Conservation (phyloP, 2,888 invertebrate genomes). For the Lithophane semibrunnea region DNA sequence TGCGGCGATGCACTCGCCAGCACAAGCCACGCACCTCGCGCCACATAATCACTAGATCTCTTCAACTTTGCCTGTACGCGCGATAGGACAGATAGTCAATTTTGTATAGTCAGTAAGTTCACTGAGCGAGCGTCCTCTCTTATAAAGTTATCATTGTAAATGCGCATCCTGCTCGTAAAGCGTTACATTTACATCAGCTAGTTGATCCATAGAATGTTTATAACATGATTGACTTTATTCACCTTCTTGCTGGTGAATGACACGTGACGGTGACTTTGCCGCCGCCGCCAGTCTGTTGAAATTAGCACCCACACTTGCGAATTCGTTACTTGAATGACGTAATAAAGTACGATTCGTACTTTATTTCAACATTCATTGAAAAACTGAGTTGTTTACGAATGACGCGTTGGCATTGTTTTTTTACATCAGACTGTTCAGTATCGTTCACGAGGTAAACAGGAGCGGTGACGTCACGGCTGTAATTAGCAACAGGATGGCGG, state of each 20-base stretch:
- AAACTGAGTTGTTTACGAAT: conserved; percentile 50
- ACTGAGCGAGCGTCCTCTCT: neutral
- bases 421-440: conserved; percentile 50
- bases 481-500: conserved; percentile 70
- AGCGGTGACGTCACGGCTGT: conserved; percentile 58
- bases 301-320: conserved; percentile 78
- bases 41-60: conserved; percentile 50
- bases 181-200: conserved; percentile 50
- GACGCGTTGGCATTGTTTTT: conserved; percentile 51
- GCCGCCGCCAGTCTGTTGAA: conserved; percentile 69
- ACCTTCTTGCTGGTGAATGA: conserved; percentile 75
- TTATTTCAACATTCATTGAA: conserved; percentile 69
- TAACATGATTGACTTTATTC: conserved; percentile 73
- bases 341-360: conserved; percentile 38
- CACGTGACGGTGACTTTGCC: conserved; percentile 78
- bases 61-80: conserved; percentile 23
- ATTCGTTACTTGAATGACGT: conserved; percentile 70
- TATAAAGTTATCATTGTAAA: conserved; percentile 18
- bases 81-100: neutral
- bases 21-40: conserved; percentile 26
- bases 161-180: conserved; percentile 15
- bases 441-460: conserved; percentile 52
- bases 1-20: conserved; percentile 65
- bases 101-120: neutral
- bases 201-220: conserved; percentile 57